Percentiles rank a stretch among this genome's conserved stretches.
Conservation (phyloP, 2,888 invertebrate genomes). For the Psylliodes chrysocephalus region DNA sequence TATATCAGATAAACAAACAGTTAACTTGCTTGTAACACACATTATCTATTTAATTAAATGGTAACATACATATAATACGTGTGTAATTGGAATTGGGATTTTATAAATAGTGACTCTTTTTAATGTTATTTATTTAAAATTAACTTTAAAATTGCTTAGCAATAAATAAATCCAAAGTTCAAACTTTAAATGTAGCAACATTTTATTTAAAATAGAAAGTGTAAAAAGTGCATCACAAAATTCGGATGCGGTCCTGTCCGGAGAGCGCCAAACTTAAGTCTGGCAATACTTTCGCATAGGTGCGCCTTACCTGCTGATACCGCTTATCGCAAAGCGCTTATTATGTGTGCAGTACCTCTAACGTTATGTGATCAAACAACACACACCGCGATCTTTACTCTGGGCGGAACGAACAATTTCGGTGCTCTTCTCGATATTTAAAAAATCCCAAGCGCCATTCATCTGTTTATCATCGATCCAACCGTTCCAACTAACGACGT, state of each 20-base stretch:
- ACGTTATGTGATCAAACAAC: conserved; percentile 40
- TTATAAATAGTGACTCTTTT: too few species aligned
- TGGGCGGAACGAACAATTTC: conserved; percentile 48
- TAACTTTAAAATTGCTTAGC: too few species aligned
- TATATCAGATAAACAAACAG: too few species aligned
- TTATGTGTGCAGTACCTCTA: conserved; percentile 36
- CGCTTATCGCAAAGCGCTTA: conserved; percentile 39
- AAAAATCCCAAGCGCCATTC: conserved; percentile 9
- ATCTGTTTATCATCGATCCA: not conserved
- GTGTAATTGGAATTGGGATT: too few species aligned
- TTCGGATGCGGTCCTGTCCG: conserved; percentile 19
- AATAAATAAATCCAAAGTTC: too few species aligned
- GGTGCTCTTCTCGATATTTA: conserved; percentile 36
- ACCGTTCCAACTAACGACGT: not conserved
- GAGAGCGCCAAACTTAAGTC: conserved; percentile 12
- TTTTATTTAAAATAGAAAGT: too few species aligned
- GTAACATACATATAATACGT: too few species aligned
- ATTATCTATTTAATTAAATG: too few species aligned
- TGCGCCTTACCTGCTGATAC: conserved; percentile 51
- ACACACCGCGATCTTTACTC: conserved; percentile 54
- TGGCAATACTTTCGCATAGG: conserved; percentile 43
- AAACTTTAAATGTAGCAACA: too few species aligned
- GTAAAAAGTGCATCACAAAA: too few species aligned
- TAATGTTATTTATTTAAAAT: too few species aligned
- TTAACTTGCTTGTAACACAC: too few species aligned